These are phyloP conservation scores for Simalia tracyae DNA, from an alignment of 2,797 vertebrate species.

Conservation along the genomic window DNA sequence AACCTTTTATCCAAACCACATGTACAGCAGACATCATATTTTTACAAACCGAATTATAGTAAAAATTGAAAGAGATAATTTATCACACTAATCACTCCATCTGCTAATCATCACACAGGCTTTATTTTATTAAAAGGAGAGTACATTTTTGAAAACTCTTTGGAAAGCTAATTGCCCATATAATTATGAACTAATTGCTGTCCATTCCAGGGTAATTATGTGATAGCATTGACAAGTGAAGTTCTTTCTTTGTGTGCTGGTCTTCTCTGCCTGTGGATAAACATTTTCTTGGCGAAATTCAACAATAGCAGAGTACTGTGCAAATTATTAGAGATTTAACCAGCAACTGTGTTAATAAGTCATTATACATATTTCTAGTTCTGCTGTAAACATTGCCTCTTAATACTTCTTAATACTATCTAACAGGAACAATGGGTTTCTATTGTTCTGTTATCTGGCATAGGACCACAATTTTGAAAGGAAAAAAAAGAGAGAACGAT, in stretches of 20 bases:
- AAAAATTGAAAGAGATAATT: slow-evolving; percentile 38
- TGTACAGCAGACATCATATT: slow-evolving; percentile 21
- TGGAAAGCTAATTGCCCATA: slow-evolving; percentile 59
- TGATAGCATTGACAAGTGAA: slow-evolving; percentile 30
- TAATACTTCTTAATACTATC: neutral
- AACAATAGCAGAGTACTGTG: slow-evolving; percentile 7
- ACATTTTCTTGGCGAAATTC: slow-evolving; percentile 35
- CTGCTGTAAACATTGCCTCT: neutral
- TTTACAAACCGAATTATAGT: slow-evolving; percentile 14
- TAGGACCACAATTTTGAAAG: neutral
- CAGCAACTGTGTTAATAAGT: neutral
- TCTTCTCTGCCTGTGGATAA: slow-evolving; percentile 43
- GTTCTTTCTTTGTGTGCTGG: slow-evolving; percentile 38
- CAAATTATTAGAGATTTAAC: slow-evolving; percentile 6
- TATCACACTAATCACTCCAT: slow-evolving; percentile 55
- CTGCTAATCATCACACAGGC: slow-evolving; percentile 44
- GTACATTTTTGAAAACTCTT: slow-evolving; percentile 53
- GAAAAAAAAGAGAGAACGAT: neutral
- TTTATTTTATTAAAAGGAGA: slow-evolving; percentile 61
- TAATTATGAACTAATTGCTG: slow-evolving; percentile 63
- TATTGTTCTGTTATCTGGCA: neutral
- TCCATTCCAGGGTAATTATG: slow-evolving; percentile 57
- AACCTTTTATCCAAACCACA: slow-evolving; percentile 29
- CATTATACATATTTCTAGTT: neutral
- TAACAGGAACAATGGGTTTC: neutral